Evolutionary conservation across 2,113 vertebrate genomes (phyloP), one percentile per base, ranked within the genome.

Genomic region (Xenopus laevis): DNA sequence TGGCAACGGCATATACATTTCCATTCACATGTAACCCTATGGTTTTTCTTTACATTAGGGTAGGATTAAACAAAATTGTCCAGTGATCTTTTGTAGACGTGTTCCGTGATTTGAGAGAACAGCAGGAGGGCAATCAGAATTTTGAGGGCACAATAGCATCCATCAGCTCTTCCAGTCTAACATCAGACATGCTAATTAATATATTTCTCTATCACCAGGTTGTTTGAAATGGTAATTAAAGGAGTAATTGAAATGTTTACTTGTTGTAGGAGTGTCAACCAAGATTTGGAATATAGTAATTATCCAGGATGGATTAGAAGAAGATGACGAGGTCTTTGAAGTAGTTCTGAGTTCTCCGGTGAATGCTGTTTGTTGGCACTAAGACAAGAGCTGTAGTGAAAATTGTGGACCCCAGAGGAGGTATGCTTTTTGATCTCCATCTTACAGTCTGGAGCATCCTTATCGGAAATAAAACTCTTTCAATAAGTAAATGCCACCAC

Each of bases 251-350:
- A 90, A 90, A 91, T 91, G 87, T 92, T 92, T 91, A 89, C 89
- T 91, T 92, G 83, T 89, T 82, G 78, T 85, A 99, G 97, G 97
- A 82, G 90, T 95, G 86, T 89, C 92, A 84, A 92, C 80, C 80
- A 93, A 91, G 85, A 93, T 10, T 70, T 99, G 94, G 95, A 93
- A 88, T 81, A 88, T 91, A 73, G 88, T 91, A 86, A 90, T 98
- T 79, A 84, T 89, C 78, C 91, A 88, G 86, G 96, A 98, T 7
- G 85, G 87, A 79, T 91, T 98, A 78, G 96, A 99, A 84, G 97
- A 98, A 84, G 91, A 90, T 27, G 95, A 95, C 79, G 95, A 99
- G 91, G 86, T 78, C 78, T 98, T 98, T 90, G 93, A 96, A 86
- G 92, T 95, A 79, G 82, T 89, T 79, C 89, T 99, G 78, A 87